phyloP scores from a whole-genome alignment of 2,797 vertebrate genomes.

The Danio aesculapii region DNA sequence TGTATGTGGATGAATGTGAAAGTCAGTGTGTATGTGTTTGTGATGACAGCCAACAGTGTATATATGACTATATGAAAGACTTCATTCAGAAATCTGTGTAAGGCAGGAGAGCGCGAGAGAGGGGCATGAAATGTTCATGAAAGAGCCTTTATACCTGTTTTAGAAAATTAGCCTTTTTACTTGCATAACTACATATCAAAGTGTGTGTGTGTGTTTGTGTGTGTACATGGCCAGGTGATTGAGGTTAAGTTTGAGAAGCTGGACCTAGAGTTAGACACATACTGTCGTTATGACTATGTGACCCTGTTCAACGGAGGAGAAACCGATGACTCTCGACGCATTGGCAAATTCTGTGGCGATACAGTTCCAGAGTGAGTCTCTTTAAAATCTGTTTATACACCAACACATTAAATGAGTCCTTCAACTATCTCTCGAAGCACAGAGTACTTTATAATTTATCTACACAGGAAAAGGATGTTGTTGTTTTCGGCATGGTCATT shows the following conservation, averaged over 20 bases:
- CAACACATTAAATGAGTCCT: background rate
- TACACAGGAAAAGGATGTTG: slow-evolving; percentile 38
- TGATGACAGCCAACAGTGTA: slow-evolving; percentile 47
- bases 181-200: slow-evolving; percentile 19
- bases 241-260: slow-evolving; percentile 89
- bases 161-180: slow-evolving; percentile 6
- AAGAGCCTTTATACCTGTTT: slow-evolving; percentile 45
- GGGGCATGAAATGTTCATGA: slow-evolving; percentile 42
- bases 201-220: background rate
- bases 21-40: slow-evolving; percentile 29
- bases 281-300: slow-evolving; percentile 94
- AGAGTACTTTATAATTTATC: background rate
- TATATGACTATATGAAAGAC: slow-evolving; percentile 72
- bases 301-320: slow-evolving; percentile 88
- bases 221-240: slow-evolving; percentile 78
- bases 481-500: slow-evolving; percentile 28
- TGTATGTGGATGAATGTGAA: slow-evolving; percentile 16
- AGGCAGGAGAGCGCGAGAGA: slow-evolving; percentile 63
- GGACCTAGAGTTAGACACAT: slow-evolving; percentile 86
- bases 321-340: slow-evolving; percentile 81
- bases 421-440: background rate
- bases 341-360: slow-evolving; percentile 91
- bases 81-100: slow-evolving; percentile 71
- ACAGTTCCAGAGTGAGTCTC: slow-evolving; percentile 82
- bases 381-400: slow-evolving; percentile 4